A percentile compares a stretch with the other conserved stretches of the same genome.
Evolutionary conservation across 2,113 vertebrate species (phyloP).

Genomic region (human (Homo sapiens)): GRCh38 chr2:22688501-22689000

Average conservation of each 20-base stretch:
- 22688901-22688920: neutral
- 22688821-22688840: neutral
- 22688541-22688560: neutral
- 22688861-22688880: neutral
- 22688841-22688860: neutral
- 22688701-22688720: neutral
- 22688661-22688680: rapidly evolving
- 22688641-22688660: too few relatives aligned
- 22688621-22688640: neutral
- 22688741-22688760: too few relatives aligned
- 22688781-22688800: neutral
- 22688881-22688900: neutral
- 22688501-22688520: neutral
- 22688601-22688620: neutral
- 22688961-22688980: neutral
- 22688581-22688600: neutral
- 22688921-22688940: neutral
- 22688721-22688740: neutral
- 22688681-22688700: neutral
- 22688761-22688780: neutral
- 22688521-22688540: neutral
- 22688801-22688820: neutral
- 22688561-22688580: neutral
- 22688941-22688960: neutral
- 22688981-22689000: neutral